Base-by-base conservation (phyloP, 2,888 invertebrate species). In the Coelopa pilipes region DNA sequence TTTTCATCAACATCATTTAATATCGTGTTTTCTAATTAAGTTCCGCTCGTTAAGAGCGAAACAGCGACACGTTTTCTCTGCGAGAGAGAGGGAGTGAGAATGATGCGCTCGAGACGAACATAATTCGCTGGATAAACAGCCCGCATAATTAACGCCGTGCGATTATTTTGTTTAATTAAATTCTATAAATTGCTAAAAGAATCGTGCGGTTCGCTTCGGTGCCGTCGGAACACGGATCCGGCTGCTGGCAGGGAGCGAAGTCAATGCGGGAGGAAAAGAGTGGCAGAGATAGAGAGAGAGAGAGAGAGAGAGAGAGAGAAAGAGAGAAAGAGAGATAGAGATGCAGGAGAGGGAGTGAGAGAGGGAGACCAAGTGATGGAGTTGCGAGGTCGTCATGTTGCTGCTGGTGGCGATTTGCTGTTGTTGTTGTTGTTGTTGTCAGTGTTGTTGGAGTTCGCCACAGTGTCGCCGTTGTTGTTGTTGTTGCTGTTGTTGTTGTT, bases 131-230 rank as follows among this genome's bases (percentile, higher is more conserved):
- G n/a, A 53, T 53, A 53, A 53, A 21, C 47, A 47, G 15, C 49
- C 49, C 59, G 50, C 49, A 60, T 49, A 50, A 24, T 60, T 49
- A 47, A 59, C 17, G 59, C 59, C 70, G 17, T 59, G 60, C 59
- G 62, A 45, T 60, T 59, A 62, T 34, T 70, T 60, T 50, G 50
- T 60, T 59, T 57, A 24, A 70, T 24, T 60, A 59, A 50, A 60
- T 49, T 60, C 47, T 34, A 60, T 47, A 46, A 34, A 47, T 24
- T 50, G 49, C 47, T 50, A 12, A 62, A 53, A 13, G 53, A n/a
- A n/a, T 53, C 53, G 53, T 53, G 53, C 53, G 53, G 3, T 11
- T 13, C 15, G 53, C 3, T n/a, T 15, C 53, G 15, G 2, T 53
- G 53, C 10, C n/a, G 53, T 5, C 53, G n/a, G 13, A n/a, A n/a